phyloP scores from a whole-genome alignment of 2,888 invertebrate genomes.

The Phrixothrix hirtus region DNA sequence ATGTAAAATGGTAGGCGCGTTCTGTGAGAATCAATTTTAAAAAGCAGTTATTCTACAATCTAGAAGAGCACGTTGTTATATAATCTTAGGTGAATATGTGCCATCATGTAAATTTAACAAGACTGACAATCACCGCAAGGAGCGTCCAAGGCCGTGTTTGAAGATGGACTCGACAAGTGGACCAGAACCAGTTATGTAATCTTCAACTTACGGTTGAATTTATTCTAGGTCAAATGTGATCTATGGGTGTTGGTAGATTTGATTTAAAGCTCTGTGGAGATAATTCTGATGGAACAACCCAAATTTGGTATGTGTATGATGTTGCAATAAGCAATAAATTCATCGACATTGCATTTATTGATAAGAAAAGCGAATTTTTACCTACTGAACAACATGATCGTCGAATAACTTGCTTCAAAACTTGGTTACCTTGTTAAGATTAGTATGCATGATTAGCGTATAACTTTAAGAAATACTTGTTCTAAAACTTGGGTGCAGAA shows the following conservation, averaged over 20 bases:
- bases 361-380: too few relatives aligned
- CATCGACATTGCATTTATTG: too few relatives aligned
- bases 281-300: too few relatives aligned
- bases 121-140: conserved; percentile 20
- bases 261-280: too few relatives aligned
- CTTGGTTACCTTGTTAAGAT: too few relatives aligned
- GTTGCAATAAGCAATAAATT: too few relatives aligned
- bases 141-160: conserved; percentile 26
- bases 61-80: conserved; percentile 15
- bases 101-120: conserved; percentile 20
- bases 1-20: conserved; percentile 10
- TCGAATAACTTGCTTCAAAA: too few relatives aligned
- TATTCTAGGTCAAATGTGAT: conserved; percentile 16
- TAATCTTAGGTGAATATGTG: conserved; percentile 18
- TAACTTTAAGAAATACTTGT: too few relatives aligned
- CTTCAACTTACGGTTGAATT: conserved; percentile 14
- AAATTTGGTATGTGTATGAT: too few relatives aligned
- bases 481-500: too few relatives aligned
- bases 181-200: conserved; percentile 29
- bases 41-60: conserved; percentile 12
- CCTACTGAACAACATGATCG: too few relatives aligned
- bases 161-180: conserved; percentile 29
- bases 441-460: too few relatives aligned
- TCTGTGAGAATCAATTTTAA: conserved; percentile 4
- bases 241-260: conserved; percentile 17